These are phyloP conservation scores for Pyrrhosoma nymphula DNA, from an alignment of 2,888 invertebrate genomes.

Conservation along the genomic window DNA sequence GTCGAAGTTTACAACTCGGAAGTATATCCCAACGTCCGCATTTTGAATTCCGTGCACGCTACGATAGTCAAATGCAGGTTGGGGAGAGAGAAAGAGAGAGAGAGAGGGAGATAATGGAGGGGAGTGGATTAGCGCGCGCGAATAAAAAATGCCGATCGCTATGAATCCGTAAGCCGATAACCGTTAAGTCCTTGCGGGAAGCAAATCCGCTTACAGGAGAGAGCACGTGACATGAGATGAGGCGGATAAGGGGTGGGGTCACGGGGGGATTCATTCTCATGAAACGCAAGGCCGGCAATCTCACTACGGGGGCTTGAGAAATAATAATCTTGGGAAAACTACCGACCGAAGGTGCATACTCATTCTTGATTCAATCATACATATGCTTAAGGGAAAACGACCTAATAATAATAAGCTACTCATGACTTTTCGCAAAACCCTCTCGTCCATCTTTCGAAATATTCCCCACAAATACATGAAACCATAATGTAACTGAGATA, in stretches of 20 bases:
- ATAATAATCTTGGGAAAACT: not conserved
- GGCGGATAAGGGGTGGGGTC: slow-evolving; percentile 43
- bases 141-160: not conserved
- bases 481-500: too few relatives aligned
- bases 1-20: not conserved
- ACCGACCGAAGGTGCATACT: not conserved
- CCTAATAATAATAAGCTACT: too few relatives aligned
- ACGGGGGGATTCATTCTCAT: slow-evolving; percentile 17
- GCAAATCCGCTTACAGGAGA: slow-evolving; percentile 43
- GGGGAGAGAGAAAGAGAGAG: too few relatives aligned
- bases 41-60: not conserved
- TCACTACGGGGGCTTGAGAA: not conserved
- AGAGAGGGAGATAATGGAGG: too few relatives aligned
- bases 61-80: not conserved
- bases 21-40: not conserved
- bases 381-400: not conserved
- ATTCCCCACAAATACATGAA: not conserved
- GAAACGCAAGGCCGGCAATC: slow-evolving; percentile 32
- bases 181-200: slow-evolving; percentile 47
- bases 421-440: too few relatives aligned
- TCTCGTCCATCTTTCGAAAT: not conserved
- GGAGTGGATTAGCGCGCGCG: not conserved
- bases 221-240: slow-evolving; percentile 11
- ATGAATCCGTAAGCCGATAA: slow-evolving; percentile 43
- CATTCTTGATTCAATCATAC: not conserved